Conservation (phyloP, 2,888 invertebrate genomes). For the Cephus runcator region DNA sequence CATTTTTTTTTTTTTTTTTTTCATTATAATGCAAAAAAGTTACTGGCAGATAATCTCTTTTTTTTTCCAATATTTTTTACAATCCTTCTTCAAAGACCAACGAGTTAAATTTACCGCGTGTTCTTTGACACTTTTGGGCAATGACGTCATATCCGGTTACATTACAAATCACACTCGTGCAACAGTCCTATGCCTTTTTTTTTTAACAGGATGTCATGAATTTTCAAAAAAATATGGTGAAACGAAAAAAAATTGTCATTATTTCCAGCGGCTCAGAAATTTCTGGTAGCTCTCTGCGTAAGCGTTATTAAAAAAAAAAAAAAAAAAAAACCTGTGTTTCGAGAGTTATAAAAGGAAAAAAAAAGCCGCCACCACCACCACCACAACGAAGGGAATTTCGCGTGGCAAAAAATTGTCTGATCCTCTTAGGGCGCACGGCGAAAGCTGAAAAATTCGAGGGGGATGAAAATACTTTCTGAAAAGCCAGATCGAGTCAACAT, state of each 20-base stretch:
- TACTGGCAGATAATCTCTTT: not conserved
- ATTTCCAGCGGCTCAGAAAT: not conserved
- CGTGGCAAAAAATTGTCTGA: not conserved
- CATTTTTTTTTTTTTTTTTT: not conserved
- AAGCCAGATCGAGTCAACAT: not conserved
- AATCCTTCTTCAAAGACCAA: not conserved
- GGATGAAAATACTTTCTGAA: not conserved
- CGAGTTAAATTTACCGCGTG: not conserved
- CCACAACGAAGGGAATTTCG: not conserved
- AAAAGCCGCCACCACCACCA: too few species aligned
- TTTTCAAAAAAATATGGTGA: not conserved
- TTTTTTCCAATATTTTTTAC: not conserved
- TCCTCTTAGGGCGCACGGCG: not conserved
- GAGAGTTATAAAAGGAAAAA: not conserved
- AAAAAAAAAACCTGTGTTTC: not conserved
- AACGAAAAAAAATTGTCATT: not conserved
- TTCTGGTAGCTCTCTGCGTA: not conserved
- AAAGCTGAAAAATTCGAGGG: not conserved
- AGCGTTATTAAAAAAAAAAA: not conserved
- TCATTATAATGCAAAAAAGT: not conserved
- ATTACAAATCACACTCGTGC: not conserved
- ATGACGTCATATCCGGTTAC: not conserved
- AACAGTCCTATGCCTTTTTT: too few species aligned
- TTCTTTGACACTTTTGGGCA: not conserved
- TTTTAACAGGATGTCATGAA: not conserved